These are phyloP conservation scores for Vidua macroura DNA, from an alignment of 2,113 vertebrate species.

Conservation along the genomic window DNA sequence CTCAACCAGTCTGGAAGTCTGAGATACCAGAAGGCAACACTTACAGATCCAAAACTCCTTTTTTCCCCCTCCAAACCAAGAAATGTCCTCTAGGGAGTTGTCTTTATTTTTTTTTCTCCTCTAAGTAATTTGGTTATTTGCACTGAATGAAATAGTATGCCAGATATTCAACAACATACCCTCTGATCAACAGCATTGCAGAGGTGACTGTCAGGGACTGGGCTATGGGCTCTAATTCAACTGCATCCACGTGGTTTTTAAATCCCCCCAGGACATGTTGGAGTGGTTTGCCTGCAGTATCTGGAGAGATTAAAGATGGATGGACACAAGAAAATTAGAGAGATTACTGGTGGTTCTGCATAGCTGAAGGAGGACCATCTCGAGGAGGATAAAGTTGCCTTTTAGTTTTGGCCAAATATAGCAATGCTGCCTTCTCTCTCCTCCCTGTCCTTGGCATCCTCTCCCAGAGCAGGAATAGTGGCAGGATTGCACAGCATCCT, in stretches of 20 bases:
- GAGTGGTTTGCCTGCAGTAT: slow-evolving; percentile 74
- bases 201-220: slow-evolving; percentile 75
- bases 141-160: slow-evolving; percentile 61
- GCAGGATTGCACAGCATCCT: not conserved
- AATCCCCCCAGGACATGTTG: slow-evolving; percentile 73
- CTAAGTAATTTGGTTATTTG: slow-evolving; percentile 38
- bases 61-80: not conserved
- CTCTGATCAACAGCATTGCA: slow-evolving; percentile 75
- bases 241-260: slow-evolving; percentile 73
- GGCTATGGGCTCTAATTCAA: slow-evolving; percentile 74
- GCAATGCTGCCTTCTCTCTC: slow-evolving; percentile 28
- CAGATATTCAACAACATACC: slow-evolving; percentile 73
- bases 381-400: slow-evolving; percentile 40
- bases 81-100: not conserved
- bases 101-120: not conserved
- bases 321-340: slow-evolving; percentile 78
- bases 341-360: slow-evolving; percentile 74
- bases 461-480: not conserved
- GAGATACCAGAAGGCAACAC: not conserved
- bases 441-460: slow-evolving; percentile 18
- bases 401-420: slow-evolving; percentile 54
- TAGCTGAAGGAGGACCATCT: slow-evolving; percentile 67
- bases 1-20: not conserved
- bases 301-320: slow-evolving; percentile 78
- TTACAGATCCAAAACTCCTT: not conserved